These are phyloP conservation scores for Synanthedon tipuliformis DNA, from an alignment of 2,888 invertebrate genomes.

Conservation along the genomic window DNA sequence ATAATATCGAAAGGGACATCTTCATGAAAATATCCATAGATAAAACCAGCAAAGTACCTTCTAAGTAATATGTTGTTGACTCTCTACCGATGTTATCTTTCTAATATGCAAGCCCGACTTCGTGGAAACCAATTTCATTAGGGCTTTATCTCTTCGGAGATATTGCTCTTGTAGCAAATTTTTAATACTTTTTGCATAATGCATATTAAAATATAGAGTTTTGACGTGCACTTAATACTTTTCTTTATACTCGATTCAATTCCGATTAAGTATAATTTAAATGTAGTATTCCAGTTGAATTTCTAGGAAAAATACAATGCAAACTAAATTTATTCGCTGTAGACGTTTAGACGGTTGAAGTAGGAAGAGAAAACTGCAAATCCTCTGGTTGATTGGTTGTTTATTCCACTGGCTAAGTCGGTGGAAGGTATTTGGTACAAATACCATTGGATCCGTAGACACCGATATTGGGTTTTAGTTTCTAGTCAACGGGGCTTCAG, in stretches of 20 bases:
- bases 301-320: not conserved
- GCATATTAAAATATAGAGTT: conserved; percentile 8
- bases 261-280: too few species aligned
- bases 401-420: conserved; percentile 12
- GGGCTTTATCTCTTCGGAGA: conserved; percentile 20
- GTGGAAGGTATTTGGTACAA: conserved; percentile 16
- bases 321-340: not conserved
- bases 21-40: conserved; percentile 25
- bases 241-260: too few species aligned
- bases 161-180: conserved; percentile 11
- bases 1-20: conserved; percentile 24
- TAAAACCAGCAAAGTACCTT: conserved; percentile 8
- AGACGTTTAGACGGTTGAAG: not conserved
- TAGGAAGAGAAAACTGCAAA: conserved; percentile 5
- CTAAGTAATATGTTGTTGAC: conserved; percentile 21
- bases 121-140: conserved; percentile 35
- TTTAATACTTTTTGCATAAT: conserved; percentile 14
- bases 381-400: conserved; percentile 17
- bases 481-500: conserved; percentile 31
- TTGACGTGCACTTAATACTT: too few species aligned
- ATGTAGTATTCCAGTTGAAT: not conserved
- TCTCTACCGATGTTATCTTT: conserved; percentile 14
- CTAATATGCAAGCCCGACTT: conserved; percentile 17
- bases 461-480: conserved; percentile 28
- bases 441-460: conserved; percentile 22